Evolutionary conservation across 2,113 vertebrate genomes (phyloP).

Genomic region (Erpornis zantholeuca): DNA sequence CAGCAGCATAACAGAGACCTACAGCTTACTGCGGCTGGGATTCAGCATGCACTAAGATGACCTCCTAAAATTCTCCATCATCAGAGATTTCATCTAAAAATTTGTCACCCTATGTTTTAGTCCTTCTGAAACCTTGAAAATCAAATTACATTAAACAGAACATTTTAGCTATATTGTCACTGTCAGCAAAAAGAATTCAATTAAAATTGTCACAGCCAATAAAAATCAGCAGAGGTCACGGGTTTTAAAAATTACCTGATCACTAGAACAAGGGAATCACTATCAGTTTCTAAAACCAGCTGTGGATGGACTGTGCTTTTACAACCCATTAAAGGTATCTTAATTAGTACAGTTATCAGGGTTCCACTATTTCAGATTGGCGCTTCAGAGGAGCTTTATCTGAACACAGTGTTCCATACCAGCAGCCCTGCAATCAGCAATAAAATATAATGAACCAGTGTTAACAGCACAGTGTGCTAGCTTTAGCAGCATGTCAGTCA

Average conservation of each 20-base stretch:
- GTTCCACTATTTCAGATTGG: background rate
- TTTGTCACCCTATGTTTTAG: background rate
- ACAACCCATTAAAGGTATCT: conserved; percentile 11
- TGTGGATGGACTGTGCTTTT: background rate
- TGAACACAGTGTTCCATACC: conserved; percentile 18
- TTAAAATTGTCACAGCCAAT: background rate
- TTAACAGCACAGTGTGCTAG: background rate
- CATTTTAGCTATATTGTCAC: background rate
- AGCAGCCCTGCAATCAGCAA: background rate
- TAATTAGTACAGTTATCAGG: conserved; percentile 7
- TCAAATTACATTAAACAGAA: background rate
- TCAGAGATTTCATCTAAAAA: background rate
- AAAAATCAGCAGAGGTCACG: background rate
- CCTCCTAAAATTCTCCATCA: background rate
- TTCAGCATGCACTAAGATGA: background rate
- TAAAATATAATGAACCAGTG: background rate
- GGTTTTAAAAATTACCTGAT: background rate
- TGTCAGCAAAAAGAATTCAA: background rate
- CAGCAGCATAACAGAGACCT: background rate
- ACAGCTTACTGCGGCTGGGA: background rate
- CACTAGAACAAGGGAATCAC: background rate
- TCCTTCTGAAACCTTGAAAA: background rate
- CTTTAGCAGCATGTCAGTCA: background rate
- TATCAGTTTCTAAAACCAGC: background rate
- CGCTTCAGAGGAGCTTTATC: conserved; percentile 26